Conservation (phyloP, 2,113 vertebrate species). For the Crypturellus undulatus region DNA sequence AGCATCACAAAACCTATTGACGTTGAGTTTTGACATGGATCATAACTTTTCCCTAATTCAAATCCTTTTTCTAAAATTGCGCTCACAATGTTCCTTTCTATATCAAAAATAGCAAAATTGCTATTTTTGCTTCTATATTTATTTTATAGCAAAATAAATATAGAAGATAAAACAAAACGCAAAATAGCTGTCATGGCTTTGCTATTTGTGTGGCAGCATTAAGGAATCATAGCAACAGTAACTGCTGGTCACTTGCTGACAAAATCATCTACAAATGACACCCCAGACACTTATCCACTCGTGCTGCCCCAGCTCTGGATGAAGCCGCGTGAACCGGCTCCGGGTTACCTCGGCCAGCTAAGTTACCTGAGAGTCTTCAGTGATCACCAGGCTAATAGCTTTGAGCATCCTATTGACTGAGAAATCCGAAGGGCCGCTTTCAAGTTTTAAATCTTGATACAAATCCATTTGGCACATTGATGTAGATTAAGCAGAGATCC, state of each 20-base stretch:
- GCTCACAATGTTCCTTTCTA: not conserved
- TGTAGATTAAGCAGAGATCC: not conserved
- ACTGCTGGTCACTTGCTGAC: not conserved
- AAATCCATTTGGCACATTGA: not conserved
- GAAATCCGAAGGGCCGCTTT: not conserved
- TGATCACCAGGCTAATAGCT: not conserved
- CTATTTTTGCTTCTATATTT: too few species aligned
- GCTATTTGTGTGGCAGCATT: not conserved
- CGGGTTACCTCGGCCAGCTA: not conserved
- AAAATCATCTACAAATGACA: not conserved
- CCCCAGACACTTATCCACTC: not conserved
- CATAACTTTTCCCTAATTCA: not conserved
- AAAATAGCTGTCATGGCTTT: not conserved
- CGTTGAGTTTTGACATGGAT: not conserved
- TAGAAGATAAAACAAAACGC: not conserved
- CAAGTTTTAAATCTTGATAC: not conserved
- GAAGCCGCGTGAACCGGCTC: not conserved
- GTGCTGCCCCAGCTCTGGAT: not conserved
- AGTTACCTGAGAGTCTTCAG: not conserved
- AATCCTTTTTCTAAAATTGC: not conserved
- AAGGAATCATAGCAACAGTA: not conserved
- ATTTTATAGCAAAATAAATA: not conserved
- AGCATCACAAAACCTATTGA: not conserved
- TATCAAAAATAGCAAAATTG: not conserved
- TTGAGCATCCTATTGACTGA: not conserved